Conservation (phyloP, 2,113 vertebrate genomes). For the Malurus elegans region DNA sequence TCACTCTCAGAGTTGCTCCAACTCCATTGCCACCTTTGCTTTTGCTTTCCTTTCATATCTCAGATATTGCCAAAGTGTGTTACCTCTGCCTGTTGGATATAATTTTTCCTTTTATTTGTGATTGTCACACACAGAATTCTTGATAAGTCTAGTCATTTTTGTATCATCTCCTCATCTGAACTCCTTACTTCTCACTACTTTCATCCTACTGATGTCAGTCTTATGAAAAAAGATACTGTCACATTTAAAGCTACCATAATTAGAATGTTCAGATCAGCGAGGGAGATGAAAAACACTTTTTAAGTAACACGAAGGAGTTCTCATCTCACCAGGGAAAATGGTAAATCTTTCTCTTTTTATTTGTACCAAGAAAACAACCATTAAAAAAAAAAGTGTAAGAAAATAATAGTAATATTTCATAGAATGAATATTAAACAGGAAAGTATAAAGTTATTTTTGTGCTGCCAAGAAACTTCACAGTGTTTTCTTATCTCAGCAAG, state of each 20-base stretch:
- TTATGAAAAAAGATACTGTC: not conserved
- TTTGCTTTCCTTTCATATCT: not conserved
- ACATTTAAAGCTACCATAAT: not conserved
- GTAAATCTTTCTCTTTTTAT: not conserved
- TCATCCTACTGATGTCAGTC: not conserved
- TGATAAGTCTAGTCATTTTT: not conserved
- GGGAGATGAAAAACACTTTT: not conserved
- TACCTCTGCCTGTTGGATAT: not conserved
- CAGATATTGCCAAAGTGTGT: not conserved
- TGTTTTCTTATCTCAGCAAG: not conserved
- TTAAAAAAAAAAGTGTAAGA: not conserved
- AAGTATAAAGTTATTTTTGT: not conserved
- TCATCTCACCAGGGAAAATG: not conserved
- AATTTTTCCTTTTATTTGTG: not conserved
- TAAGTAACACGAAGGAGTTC: not conserved
- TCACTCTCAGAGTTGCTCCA: not conserved
- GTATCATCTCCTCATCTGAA: not conserved
- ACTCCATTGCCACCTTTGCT: not conserved
- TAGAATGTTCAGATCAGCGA: not conserved
- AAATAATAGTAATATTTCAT: not conserved
- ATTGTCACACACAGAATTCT: not conserved
- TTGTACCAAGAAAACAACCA: not conserved
- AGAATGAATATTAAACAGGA: not conserved
- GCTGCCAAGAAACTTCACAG: not conserved
- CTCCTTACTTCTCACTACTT: not conserved